Percentiles rank a stretch among this genome's conserved stretches.
These are phyloP conservation scores for Drosophila murphyi DNA, from an alignment of 1,140 invertebrate genomes.

Conservation along the genomic window DNA sequence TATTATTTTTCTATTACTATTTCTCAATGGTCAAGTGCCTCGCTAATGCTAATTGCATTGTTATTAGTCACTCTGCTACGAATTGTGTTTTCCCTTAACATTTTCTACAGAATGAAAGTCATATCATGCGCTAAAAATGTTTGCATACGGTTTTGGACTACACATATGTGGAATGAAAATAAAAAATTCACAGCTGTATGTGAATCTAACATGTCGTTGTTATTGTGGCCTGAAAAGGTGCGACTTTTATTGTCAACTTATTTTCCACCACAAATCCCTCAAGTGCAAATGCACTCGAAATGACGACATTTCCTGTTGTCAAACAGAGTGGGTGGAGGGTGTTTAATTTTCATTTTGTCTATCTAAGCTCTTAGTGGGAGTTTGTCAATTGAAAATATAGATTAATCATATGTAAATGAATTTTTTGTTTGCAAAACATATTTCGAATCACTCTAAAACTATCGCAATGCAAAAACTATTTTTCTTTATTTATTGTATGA, in stretches of 20 bases:
- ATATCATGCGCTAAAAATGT: constrained; percentile 19
- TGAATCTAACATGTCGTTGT: constrained; percentile 15
- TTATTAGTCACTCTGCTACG: constrained; percentile 47
- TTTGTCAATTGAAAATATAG: no score
- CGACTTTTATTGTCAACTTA: constrained; percentile 9
- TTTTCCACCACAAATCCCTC: constrained; percentile 27
- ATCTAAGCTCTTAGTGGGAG: no score
- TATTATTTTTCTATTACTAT: constrained; percentile 30
- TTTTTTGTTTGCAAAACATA: no score
- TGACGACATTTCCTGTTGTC: not conserved
- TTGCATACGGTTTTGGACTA: constrained; percentile 41
- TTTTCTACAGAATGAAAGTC: constrained; percentile 42
- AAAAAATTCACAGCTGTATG: constrained; percentile 23
- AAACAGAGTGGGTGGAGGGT: no score
- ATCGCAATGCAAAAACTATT: no score
- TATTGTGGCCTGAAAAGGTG: constrained; percentile 5
- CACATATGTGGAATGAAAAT: constrained; percentile 14
- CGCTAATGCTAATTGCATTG: constrained; percentile 40
- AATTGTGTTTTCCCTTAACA: constrained; percentile 3
- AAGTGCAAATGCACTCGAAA: constrained; percentile 9
- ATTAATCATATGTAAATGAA: no score
- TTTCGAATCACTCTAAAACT: no score
- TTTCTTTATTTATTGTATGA: no score
- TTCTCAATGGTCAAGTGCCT: constrained; percentile 10
- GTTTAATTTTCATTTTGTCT: no score